phyloP scores from a whole-genome alignment of 2,797 vertebrate genomes.

The Alectoris magna region DNA sequence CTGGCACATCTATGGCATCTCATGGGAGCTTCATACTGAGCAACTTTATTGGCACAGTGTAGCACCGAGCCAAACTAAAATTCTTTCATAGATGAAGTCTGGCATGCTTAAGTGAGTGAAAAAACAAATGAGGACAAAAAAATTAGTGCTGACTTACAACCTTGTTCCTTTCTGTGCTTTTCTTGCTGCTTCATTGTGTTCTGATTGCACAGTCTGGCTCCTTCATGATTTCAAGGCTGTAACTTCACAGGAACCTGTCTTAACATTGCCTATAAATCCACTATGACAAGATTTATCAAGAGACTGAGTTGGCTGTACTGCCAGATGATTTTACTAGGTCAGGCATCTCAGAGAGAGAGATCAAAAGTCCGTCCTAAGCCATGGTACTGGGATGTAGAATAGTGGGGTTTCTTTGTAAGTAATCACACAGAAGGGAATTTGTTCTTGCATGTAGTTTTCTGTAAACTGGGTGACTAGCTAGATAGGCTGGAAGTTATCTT shows the following conservation, averaged over 20 bases:
- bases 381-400: not conserved
- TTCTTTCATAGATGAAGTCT: not conserved
- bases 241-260: not conserved
- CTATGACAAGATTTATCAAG: not conserved
- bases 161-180: not conserved
- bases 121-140: not conserved
- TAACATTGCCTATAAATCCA: not conserved
- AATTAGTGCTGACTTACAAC: not conserved
- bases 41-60: not conserved
- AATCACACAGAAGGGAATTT: not conserved
- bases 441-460: not conserved
- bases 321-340: not conserved
- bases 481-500: not conserved
- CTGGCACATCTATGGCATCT: not conserved
- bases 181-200: not conserved
- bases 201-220: not conserved
- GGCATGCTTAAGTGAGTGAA: not conserved
- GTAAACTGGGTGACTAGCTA: not conserved
- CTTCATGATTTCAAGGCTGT: not conserved
- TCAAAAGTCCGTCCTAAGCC: not conserved
- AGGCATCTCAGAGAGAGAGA: not conserved
- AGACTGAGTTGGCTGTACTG: not conserved
- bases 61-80: not conserved
- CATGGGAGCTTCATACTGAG: not conserved
- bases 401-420: not conserved